Percentiles rank a stretch among this genome's conserved stretches.
Evolutionary conservation across 2,888 invertebrate species (phyloP).

Genomic region (Dioctria linearis): DNA sequence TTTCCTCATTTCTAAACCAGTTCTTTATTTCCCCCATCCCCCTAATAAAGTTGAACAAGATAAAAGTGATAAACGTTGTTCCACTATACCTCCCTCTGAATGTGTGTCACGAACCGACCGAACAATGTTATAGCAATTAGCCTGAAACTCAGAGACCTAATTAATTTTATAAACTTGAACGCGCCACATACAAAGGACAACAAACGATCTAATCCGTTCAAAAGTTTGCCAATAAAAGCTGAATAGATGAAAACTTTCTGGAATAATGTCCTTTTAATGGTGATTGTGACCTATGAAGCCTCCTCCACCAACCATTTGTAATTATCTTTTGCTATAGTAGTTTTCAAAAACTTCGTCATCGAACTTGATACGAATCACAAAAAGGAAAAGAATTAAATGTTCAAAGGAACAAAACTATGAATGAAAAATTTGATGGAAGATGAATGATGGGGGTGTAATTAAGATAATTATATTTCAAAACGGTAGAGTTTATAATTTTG

Average conservation of each 20-base stretch:
- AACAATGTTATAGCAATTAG: slow-evolving; percentile 35
- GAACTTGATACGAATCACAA: neutral
- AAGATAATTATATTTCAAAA: neutral
- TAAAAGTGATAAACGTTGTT: slow-evolving; percentile 13
- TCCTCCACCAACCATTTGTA: slow-evolving; percentile 15
- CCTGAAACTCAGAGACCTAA: slow-evolving; percentile 25
- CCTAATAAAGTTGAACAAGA: neutral
- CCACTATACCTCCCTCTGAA: neutral
- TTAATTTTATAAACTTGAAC: slow-evolving; percentile 44
- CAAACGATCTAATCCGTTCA: slow-evolving; percentile 29
- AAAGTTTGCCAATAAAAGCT: slow-evolving; percentile 40
- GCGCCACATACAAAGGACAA: slow-evolving; percentile 14
- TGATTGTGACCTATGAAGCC: slow-evolving; percentile 6
- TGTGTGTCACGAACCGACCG: neutral
- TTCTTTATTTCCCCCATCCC: no score
- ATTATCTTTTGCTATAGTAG: slow-evolving; percentile 19
- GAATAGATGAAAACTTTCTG: slow-evolving; percentile 29
- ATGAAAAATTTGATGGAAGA: slow-evolving; percentile 4
- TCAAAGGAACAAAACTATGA: neutral
- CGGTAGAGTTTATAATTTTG: no score
- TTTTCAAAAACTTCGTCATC: slow-evolving; percentile 30
- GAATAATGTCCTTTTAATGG: slow-evolving; percentile 41
- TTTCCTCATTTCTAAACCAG: no score
- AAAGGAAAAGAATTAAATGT: neutral
- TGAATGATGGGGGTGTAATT: slow-evolving; percentile 18